Evolutionary conservation across 2,888 invertebrate genomes (phyloP), one percentile per base, ranked within the genome.

Genomic region (Caenorhabditis uteleia): DNA sequence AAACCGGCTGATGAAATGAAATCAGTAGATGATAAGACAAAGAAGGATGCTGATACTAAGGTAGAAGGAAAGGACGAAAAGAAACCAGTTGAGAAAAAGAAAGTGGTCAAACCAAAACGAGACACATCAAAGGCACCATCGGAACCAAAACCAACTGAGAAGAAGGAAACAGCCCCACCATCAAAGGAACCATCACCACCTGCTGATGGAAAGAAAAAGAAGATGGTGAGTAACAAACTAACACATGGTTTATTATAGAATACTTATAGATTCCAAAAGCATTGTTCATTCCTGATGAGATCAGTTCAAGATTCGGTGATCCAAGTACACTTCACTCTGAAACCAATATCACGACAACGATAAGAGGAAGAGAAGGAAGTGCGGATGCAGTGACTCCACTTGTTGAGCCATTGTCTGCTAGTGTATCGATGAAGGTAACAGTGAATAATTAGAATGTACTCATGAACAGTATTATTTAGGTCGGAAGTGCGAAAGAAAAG

Each of bases 261-360:
- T n/a, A n/a, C n/a, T n/a, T n/a, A n/a, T 56, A 54, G 42, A 64
- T 82, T 38, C 80, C 80, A 2, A 74, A 77, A 44, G 54, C 78
- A 4, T 51, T 81, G 18, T 72, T 79, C 60, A 81, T 81, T 48
- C 81, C 81, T 0, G 77, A 80, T 56, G 81, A 82, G 36, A 81
- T 81, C 44, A 79, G 76, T 51, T 82, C 80, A 21, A 58, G 73
- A 31, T 74, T 68, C 33, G 75, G 75, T n/a, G 75, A 76, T 43
- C 75, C 75, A 16, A 70, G 70, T 33, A 76, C 68, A 5, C 56
- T 76, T 60, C 72, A 64, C 36, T 74, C 74, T 0, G 75, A 76
- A 47, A 76, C 75, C 18, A 68, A 67, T 26, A 66, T 76, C 43
- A 69, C 68, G 3, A 72, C 75, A 16, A 64, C 71, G 14, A 70